A percentile compares a stretch with the other conserved stretches of the same genome.
phyloP scores from a whole-genome alignment of 1,140 invertebrate species.

The Drosophila rufa region DNA sequence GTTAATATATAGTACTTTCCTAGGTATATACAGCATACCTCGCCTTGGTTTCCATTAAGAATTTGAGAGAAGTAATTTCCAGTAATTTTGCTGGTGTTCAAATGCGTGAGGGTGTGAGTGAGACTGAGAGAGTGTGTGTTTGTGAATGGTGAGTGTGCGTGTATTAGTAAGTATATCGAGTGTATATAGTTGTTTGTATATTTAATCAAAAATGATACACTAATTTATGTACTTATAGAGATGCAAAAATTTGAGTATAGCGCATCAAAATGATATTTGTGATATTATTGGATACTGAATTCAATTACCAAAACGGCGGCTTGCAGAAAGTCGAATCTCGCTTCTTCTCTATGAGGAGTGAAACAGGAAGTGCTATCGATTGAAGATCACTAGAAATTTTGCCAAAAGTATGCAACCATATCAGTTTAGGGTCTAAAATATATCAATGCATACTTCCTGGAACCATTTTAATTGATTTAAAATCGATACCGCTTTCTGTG shows the following conservation, averaged over 20 bases:
- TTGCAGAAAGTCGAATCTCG: slow-evolving; percentile 38
- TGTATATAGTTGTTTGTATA: slow-evolving; percentile 57
- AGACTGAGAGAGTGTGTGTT: slow-evolving; percentile 8
- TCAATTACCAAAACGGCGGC: slow-evolving; percentile 29
- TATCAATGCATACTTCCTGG: background rate
- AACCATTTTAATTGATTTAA: background rate
- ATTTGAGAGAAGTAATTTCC: slow-evolving; percentile 58
- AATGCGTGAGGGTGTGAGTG: slow-evolving; percentile 23
- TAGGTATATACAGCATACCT: slow-evolving; percentile 58
- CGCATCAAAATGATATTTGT: slow-evolving; percentile 66
- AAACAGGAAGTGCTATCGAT: background rate
- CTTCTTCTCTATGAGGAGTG: slow-evolving; percentile 1
- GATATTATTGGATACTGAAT: slow-evolving; percentile 35
- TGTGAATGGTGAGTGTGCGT: slow-evolving; percentile 27
- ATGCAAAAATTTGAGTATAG: slow-evolving; percentile 55
- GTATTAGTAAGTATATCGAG: slow-evolving; percentile 39
- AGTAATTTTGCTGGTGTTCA: slow-evolving; percentile 47
- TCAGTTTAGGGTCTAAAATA: background rate
- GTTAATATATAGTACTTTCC: slow-evolving; percentile 55
- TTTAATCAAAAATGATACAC: slow-evolving; percentile 55
- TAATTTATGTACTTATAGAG: slow-evolving; percentile 50
- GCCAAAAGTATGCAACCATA: background rate
- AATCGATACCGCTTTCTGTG: background rate
- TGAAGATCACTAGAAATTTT: background rate
- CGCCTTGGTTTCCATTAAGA: slow-evolving; percentile 42